Percentiles rank a stretch among this genome's conserved stretches.
phyloP scores from a whole-genome alignment of 2,888 invertebrate genomes.

The Apoderus coryli region DNA sequence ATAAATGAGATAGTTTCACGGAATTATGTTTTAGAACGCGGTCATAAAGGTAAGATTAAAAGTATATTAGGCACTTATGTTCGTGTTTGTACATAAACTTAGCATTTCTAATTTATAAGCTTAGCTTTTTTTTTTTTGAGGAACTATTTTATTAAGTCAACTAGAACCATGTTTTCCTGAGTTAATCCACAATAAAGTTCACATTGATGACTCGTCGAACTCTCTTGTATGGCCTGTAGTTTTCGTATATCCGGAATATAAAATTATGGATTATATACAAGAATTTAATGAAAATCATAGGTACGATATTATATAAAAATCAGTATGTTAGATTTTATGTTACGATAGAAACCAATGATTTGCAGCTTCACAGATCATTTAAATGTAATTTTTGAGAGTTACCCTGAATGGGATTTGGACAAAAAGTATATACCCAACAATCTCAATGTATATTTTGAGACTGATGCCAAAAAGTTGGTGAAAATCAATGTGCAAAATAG shows the following conservation, averaged over 20 bases:
- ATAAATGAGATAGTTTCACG: conserved; percentile 33
- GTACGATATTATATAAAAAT: too few relatives aligned
- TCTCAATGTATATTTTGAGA: conserved; percentile 62
- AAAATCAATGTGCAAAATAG: conserved; percentile 40
- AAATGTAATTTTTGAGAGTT: conserved; percentile 51
- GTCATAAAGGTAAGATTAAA: conserved; percentile 22
- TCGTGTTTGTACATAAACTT: too few relatives aligned
- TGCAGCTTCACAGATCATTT: conserved; percentile 44
- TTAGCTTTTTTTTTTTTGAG: conserved; percentile 21
- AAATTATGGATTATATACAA: conserved; percentile 76
- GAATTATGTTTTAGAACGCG: conserved; percentile 40
- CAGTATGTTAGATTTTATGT: not conserved
- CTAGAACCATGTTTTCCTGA: conserved; percentile 51
- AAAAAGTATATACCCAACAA: conserved; percentile 44
- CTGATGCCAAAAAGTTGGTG: conserved; percentile 42
- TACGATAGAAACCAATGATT: conserved; percentile 8
- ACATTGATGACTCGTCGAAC: conserved; percentile 39
- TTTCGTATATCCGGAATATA: conserved; percentile 78
- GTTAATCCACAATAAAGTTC: conserved; percentile 47
- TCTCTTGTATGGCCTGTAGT: conserved; percentile 74
- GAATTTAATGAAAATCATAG: conserved; percentile 59
- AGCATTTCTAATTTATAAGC: too few relatives aligned
- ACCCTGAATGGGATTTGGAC: conserved; percentile 56
- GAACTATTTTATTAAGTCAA: conserved; percentile 34
- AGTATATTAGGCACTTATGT: too few relatives aligned